Base-by-base conservation (phyloP, 2,888 invertebrate genomes). In the Ichneumoninae sp. region DNA sequence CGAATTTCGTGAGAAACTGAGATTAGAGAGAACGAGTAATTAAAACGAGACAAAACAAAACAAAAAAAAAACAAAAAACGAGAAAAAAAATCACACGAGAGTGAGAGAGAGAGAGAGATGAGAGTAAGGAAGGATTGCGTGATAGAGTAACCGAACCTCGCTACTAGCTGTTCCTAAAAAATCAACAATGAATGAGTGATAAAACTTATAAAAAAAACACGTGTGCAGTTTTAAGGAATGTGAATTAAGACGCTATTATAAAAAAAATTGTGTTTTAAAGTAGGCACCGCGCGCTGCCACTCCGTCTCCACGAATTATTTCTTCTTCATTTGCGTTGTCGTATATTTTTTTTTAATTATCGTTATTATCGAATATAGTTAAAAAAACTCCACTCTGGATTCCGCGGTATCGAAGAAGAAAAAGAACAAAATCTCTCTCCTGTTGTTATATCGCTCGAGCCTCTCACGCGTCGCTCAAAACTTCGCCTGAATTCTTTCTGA, bases 121-220 rank as follows among this genome's bases (percentile, higher is more conserved):
- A 75, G 30, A 86, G 89, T 87, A 91, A 89, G 90, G 90, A 90
- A 92, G 91, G 75, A 92, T 92, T 92, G 93, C 92, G 93, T 93
- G 93, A 93, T 93, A 93, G 92, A 93, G 92, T 93, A 92, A 93
- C 92, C 91, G 92, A 93, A 93, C 92, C 93, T 93, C 93, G 93
- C 93, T 93, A 92, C 91, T 93, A 93, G 93, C 92, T 93, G 93
- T 93, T 93, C 93, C 93, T 93, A 93, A 75, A 66, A 50, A 93
- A 92, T 91, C 91, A 91, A 92, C 90, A 91, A 93, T 91, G 92
- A 91, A 91, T 92, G 92, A 92, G 91, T 92, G 92, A 91, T 92
- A 91, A 91, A 80, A 60, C 26, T 30, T 60, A 44, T 54, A 65
- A 66, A 50, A 19, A 40, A 57, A 82, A 85, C 80, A 83, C 82